Base-by-base conservation (phyloP, 2,888 invertebrate species). In the Proisotoma minuta region DNA sequence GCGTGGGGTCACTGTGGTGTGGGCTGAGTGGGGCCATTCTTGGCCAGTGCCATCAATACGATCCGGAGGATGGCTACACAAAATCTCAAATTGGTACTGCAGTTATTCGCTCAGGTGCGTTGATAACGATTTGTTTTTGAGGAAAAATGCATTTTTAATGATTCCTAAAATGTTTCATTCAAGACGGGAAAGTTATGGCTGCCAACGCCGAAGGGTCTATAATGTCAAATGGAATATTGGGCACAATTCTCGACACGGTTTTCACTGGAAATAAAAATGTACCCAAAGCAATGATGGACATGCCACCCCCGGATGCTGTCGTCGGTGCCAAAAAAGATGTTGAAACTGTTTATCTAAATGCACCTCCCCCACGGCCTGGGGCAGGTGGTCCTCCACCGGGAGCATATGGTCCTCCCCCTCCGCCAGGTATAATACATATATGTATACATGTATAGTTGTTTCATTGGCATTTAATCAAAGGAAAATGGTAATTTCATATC, bases 11-110 rank as follows among this genome's bases (percentile, higher is more conserved):
- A 8, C 23, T 49, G 4, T 49, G 49, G 49, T 49, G 49, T 15
- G 49, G 49, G 23, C 5, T 49, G 3, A 22, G 22, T 8, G 49
- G 49, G 4, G 4, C 23, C 5, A 24, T 49, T 22, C 23, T 49
- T 20, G 49, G 49, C 5, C 49, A 49, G 15, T 49, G 49, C 23
- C 49, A 49, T 24, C 23, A 24, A 23, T 49, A 49, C 23, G 49
- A 49, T 23, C 49, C 49, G 4, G 15, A 22, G 23, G 23, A 49
- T 49, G 18, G 20, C 23, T 49, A 49, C 23, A 49, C 49, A 4
- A 49, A 49, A 24, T 22, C 20, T 8, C 34, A 34, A 15, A 34
- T 34, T 15, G 34, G 34, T 34, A 34, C 34, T 34, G 8, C 34
- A 34, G 34, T 34, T 8, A 34, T 34, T 34, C 34, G 34, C 8